A percentile compares a stretch with the other conserved stretches of the same genome.
Evolutionary conservation across 2,113 vertebrate genomes (phyloP).

Genomic region (Oryzias curvinotus): DNA sequence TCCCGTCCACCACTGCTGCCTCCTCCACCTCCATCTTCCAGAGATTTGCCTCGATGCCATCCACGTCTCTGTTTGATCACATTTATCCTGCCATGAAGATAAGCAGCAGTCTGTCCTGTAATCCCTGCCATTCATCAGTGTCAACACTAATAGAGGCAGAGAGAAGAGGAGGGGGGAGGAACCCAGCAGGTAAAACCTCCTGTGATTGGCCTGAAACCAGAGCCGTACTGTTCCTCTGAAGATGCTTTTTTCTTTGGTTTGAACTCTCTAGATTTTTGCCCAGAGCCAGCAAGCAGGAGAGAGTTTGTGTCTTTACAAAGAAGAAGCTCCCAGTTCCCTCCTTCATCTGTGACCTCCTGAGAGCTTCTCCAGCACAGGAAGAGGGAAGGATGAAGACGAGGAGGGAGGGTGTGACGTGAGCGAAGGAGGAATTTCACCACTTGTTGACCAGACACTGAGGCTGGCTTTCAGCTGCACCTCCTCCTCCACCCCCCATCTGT

Average conservation of each 20-base stretch:
- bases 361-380: conserved; percentile 33
- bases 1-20: not conserved
- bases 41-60: conserved; percentile 15
- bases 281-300: not conserved
- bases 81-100: conserved; percentile 52
- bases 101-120: conserved; percentile 54
- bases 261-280: too few species aligned
- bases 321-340: conserved; percentile 30
- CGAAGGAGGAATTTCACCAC: conserved; percentile 33
- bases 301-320: not conserved
- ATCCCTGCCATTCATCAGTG: conserved; percentile 64
- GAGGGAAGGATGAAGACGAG: not conserved
- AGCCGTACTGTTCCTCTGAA: too few species aligned
- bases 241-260: too few species aligned
- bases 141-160: conserved; percentile 54
- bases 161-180: conserved; percentile 20
- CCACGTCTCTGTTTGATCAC: conserved; percentile 46
- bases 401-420: conserved; percentile 27
- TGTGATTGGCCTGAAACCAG: not conserved
- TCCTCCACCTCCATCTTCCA: conserved; percentile 19
- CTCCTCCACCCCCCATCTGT: conserved; percentile 2
- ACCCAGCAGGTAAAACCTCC: conserved; percentile 28
- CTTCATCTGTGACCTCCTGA: conserved; percentile 58
- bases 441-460: conserved; percentile 49
- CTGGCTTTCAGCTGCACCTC: conserved; percentile 45